Conservation (phyloP, 1,140 invertebrate species). For the Cardiocondyla obscurior region DNA sequence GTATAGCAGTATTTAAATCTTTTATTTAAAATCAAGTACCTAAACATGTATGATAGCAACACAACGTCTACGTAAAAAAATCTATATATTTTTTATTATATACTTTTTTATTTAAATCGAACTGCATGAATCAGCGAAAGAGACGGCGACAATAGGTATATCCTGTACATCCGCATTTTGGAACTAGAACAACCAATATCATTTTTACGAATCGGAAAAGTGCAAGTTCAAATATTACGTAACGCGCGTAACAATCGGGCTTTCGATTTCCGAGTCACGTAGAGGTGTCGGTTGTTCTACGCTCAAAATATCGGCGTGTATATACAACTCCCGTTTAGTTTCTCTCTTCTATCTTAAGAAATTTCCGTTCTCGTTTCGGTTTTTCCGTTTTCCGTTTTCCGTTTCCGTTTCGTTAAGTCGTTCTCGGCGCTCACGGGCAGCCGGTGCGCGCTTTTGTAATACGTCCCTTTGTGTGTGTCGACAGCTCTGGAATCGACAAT, state of each 20-base stretch:
- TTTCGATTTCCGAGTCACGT: constrained; percentile 28
- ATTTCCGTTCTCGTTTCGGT: constrained; percentile 82
- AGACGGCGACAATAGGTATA: not conserved
- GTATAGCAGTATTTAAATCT: not conserved
- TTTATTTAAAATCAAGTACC: not conserved
- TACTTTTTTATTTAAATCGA: not conserved
- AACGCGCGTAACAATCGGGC: constrained; percentile 36
- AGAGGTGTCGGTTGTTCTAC: constrained; percentile 33
- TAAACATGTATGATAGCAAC: not conserved
- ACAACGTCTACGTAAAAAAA: not conserved
- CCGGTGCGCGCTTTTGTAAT: constrained; percentile 53
- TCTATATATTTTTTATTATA: no score
- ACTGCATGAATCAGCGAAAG: constrained; percentile 7
- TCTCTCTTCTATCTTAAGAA: constrained; percentile 57
- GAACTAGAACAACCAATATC: constrained; percentile 12
- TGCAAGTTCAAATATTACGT: constrained; percentile 31
- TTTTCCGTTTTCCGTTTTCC: constrained; percentile 76
- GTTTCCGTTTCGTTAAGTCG: constrained; percentile 64
- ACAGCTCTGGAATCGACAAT: constrained; percentile 96
- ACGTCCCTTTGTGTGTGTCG: constrained; percentile 79
- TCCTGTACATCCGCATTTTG: constrained; percentile 32
- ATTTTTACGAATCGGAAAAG: constrained; percentile 3
- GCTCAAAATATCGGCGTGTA: constrained; percentile 42
- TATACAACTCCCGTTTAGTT: not conserved
- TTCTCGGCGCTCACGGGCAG: constrained; percentile 54